Base-by-base conservation (phyloP, 2,113 vertebrate genomes). In the Plecotus auritus region DNA sequence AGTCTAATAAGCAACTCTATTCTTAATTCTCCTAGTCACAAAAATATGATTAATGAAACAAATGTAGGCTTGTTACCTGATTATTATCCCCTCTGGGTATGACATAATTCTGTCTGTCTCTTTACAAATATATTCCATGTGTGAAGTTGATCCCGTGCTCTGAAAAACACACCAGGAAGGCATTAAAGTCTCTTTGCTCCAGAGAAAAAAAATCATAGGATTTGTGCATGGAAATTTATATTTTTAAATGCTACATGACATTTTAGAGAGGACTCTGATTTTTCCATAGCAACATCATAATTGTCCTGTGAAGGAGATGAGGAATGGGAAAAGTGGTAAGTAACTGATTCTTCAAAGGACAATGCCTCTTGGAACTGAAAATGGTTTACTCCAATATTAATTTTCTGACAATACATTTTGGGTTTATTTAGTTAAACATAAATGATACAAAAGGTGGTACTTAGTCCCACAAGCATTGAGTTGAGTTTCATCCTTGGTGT, bases 91-190 rank as follows among this genome's bases (percentile, higher is more conserved):
- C 92, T 90, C 88, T 72, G 94, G 96, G 78, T 81, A 96, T 97
- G 95, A 96, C 96, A 95, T 97, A 96, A 97, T 97, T 94, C 95
- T 95, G 93, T 96, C 96, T 97, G 96, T 94, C 93, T 97, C 90
- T 96, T 90, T 72, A 85, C 88, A 97, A 97, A 97, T 97, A 97
- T n/a, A 95, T 97, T 96, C 95, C 97, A 97, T 97, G 93, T 97
- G 97, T 96, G 93, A 93, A 90, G 94, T 42, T 96, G 92, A 96
- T 96, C 87, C 56, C 40, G 35, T 42, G 32, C 40, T 90, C 84
- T 85, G 78, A 22, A 92, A 88, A 96, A 85, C 64, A 95, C 93
- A 95, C 97, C 95, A 96, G 95, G 97, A 96, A 97, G 85, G 56
- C 90, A 97, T 97, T 97, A 93, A 42, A 66, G n/a, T 85, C 61